Conservation (phyloP, 2,888 invertebrate genomes). For the Cephus spinipes region DNA sequence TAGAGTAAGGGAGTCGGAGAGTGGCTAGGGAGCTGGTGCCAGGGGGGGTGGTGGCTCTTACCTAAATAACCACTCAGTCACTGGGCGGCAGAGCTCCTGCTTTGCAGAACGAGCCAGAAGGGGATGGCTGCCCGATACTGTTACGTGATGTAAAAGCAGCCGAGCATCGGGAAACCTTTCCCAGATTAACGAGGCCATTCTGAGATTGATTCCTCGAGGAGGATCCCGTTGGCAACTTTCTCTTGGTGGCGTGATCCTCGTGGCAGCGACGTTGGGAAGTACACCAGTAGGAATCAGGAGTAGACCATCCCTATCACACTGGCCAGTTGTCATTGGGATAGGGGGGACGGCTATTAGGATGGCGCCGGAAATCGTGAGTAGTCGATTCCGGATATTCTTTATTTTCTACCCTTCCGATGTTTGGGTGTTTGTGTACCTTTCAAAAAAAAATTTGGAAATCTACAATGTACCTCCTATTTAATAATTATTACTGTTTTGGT, state of each 20-base stretch:
- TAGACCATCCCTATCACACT: neutral
- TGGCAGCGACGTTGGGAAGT: neutral
- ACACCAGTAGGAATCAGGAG: neutral
- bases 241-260: neutral
- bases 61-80: slow-evolving; percentile 68
- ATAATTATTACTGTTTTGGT: neutral
- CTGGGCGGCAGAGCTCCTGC: slow-evolving; percentile 55
- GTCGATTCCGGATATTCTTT: neutral
- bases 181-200: slow-evolving; percentile 66
- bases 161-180: slow-evolving; percentile 52
- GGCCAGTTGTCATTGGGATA: neutral
- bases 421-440: neutral
- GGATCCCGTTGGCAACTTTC: slow-evolving; percentile 49
- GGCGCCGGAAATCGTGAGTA: neutral
- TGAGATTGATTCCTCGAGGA: slow-evolving; percentile 63
- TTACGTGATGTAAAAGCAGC: slow-evolving; percentile 62
- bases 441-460: neutral
- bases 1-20: slow-evolving; percentile 33
- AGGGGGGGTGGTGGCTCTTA: slow-evolving; percentile 58
- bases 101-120: slow-evolving; percentile 10
- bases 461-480: neutral
- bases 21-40: slow-evolving; percentile 17
- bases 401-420: neutral
- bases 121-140: slow-evolving; percentile 49
- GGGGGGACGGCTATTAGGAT: neutral